phyloP scores from a whole-genome alignment of 2,888 invertebrate species.

The Copidosoma aretas region DNA sequence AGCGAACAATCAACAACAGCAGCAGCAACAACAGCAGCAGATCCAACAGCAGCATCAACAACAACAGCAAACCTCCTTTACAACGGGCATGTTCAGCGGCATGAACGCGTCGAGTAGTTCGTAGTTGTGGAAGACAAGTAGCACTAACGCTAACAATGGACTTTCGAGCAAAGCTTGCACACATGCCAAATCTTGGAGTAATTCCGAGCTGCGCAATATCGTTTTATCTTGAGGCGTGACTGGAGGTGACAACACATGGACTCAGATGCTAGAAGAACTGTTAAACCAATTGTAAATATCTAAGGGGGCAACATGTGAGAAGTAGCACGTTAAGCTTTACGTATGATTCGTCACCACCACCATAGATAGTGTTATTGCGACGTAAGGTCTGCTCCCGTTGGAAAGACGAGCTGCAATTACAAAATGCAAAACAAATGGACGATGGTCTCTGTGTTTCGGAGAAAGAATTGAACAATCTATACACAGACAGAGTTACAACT shows the following conservation, averaged over 20 bases:
- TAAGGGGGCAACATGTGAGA: conserved; percentile 19
- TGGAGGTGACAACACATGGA: background rate
- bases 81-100: conserved; percentile 72
- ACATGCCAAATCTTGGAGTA: conserved; percentile 60
- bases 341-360: conserved; percentile 62
- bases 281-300: conserved; percentile 58
- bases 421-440: conserved; percentile 8
- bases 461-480: conserved; percentile 39
- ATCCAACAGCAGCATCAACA: conserved; percentile 65
- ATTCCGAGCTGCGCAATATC: conserved; percentile 49
- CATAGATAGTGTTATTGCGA: conserved; percentile 46
- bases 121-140: conserved; percentile 65
- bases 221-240: conserved; percentile 47
- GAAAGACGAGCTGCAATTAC: conserved; percentile 28
- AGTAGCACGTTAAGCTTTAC: background rate
- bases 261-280: conserved; percentile 45
- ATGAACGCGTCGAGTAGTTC: conserved; percentile 74
- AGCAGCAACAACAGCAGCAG: conserved; percentile 67
- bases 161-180: conserved; percentile 46
- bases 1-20: conserved; percentile 71
- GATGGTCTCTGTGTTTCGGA: conserved; percentile 34
- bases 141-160: conserved; percentile 49
- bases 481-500: conserved; percentile 38
- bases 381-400: conserved; percentile 11
- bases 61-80: conserved; percentile 64